These are phyloP conservation scores for Tipula lateralis DNA, from an alignment of 2,888 invertebrate genomes.

Conservation along the genomic window DNA sequence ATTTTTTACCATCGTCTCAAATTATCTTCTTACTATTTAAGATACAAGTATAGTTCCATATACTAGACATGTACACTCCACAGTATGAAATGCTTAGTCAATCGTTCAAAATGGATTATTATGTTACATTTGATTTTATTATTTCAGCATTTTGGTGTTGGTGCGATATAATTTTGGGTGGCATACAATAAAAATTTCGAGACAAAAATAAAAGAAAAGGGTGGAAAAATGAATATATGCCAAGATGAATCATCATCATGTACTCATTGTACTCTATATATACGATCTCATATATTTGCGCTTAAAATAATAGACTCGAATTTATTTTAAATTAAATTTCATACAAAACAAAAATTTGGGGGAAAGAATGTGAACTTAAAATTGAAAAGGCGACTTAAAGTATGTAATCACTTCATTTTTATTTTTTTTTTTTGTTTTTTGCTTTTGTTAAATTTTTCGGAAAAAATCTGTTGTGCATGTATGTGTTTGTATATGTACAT, in stretches of 20 bases:
- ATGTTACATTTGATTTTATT: not conserved
- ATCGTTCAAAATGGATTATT: conserved; percentile 24
- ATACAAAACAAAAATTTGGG: too few species aligned
- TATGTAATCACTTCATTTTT: not conserved
- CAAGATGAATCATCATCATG: not conserved
- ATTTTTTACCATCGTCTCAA: not conserved
- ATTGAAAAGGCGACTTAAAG: not conserved
- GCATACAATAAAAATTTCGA: not conserved
- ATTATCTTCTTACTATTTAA: not conserved
- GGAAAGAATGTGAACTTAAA: not conserved
- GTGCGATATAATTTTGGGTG: not conserved
- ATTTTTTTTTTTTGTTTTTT: not conserved
- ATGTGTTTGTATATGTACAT: not conserved
- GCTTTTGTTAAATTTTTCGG: not conserved
- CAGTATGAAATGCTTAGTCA: not conserved
- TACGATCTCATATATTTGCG: not conserved
- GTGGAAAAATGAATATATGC: not conserved
- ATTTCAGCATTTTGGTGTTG: not conserved
- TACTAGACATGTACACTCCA: not conserved
- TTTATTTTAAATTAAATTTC: not conserved
- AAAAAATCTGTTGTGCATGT: not conserved
- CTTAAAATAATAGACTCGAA: not conserved
- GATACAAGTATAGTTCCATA: not conserved
- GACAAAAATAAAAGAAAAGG: not conserved
- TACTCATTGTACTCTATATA: not conserved